Evolutionary conservation across 1,140 invertebrate genomes (phyloP), one percentile per base, ranked within the genome.

Genomic region (Brachionus angularis): DNA sequence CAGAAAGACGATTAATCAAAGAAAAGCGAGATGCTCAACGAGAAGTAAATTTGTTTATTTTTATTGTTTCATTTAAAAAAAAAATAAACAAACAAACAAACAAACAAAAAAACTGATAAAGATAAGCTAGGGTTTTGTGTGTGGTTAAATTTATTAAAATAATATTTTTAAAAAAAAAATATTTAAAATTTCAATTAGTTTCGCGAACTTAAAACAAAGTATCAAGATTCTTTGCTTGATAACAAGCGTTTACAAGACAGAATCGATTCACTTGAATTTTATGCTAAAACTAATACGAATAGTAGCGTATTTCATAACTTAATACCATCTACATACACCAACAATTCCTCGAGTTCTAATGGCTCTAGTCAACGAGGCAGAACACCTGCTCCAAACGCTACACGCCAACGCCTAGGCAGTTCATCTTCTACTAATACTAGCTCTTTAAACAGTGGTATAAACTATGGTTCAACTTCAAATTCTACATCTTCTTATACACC

Each of bases 211-310:
- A 70, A 70, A 31, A 36, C 67, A 36, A 50, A 50, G 39, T 70
- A 70, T 70, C 46, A 70, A 36, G 67, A 70, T 29, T 10, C 67
- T 27, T 29, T 70, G 7, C 46, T 70, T 16, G 67, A 70, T 16
- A 70, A 53, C 18, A 50, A 70, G 31, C 67, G 67, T 33, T 29
- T 70, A n/a, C 42, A 42, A 18, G 67, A 70, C 29, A 31, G 67
- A n/a, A 70, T 70, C 5, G 67, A 70, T 44, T 70, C 67, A 42
- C 46, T 70, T 1, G 67, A 70, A 18, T 70, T 70, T 21, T 67
- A 67, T n/a, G 47, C 46, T 14, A 50, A 50, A 44, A 50, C 33
- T 3, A 70, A 44, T 29, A 42, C 36, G 29, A 70, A 70, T 25
- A 50, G 46, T 18, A 67, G 62, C 8, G 62, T 42, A 12, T 67